Percentiles rank a stretch among this genome's conserved stretches.
Conservation (phyloP, 2,113 vertebrate genomes). For the Rhynchomys soricoides region DNA sequence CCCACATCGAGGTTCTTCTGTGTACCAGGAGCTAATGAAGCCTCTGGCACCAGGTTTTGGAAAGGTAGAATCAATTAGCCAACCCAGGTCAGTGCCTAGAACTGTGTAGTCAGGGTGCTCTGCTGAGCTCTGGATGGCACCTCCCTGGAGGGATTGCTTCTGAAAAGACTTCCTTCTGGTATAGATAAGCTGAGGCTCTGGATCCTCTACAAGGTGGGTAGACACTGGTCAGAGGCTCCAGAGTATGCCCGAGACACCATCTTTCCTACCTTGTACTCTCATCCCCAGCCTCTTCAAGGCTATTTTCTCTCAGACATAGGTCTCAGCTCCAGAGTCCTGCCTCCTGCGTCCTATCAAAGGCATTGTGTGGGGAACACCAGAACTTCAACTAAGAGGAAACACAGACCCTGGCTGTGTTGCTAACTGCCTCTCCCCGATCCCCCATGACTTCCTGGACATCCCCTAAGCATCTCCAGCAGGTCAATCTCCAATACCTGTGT, state of each 20-base stretch:
- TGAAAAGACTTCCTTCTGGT: neutral
- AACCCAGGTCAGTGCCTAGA: neutral
- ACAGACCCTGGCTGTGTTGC: neutral
- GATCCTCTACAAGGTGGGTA: neutral
- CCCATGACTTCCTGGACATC: neutral
- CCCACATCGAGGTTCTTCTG: neutral
- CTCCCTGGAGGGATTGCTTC: neutral
- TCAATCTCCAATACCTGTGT: neutral
- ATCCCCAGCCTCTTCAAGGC: neutral
- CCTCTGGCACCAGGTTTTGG: fast-evolving
- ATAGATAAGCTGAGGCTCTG: neutral
- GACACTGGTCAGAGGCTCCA: neutral
- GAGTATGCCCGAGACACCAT: neutral
- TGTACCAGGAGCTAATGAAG: fast-evolving
- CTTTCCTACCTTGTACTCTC: neutral
- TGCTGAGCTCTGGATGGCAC: neutral
- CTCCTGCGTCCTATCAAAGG: neutral
- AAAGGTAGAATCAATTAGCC: fast-evolving
- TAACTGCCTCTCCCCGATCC: neutral
- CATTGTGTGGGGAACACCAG: neutral
- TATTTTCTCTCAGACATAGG: neutral
- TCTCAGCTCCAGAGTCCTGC: neutral
- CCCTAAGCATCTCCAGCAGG: neutral
- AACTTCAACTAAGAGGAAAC: neutral
- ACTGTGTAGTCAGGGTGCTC: neutral